phyloP scores from a whole-genome alignment of 2,797 vertebrate genomes.

The Xenopus petersii region DNA sequence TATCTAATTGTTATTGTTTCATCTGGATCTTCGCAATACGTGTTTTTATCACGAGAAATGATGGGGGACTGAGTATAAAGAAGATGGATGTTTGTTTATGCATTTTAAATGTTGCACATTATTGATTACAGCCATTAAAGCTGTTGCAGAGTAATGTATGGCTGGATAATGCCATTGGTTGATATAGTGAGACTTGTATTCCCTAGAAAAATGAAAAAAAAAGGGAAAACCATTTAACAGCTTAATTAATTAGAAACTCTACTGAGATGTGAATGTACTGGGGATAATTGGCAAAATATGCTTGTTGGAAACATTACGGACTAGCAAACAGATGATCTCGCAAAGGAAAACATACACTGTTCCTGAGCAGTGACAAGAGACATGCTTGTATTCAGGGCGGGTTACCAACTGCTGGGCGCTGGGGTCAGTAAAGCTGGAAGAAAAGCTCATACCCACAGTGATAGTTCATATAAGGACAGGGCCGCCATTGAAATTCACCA shows the following conservation, averaged over 20 bases:
- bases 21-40: background rate
- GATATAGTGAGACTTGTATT: background rate
- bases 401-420: too few species aligned
- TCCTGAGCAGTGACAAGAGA: too few species aligned
- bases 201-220: background rate
- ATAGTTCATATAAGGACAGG: too few species aligned
- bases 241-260: slow-evolving; percentile 2
- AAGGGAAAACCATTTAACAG: background rate
- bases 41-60: background rate
- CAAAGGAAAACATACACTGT: too few species aligned
- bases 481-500: too few species aligned
- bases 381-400: too few species aligned
- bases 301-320: too few species aligned
- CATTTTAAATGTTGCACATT: background rate
- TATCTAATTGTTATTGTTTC: background rate
- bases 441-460: too few species aligned
- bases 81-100: background rate
- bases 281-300: background rate
- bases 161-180: background rate
- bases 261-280: background rate
- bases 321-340: too few species aligned
- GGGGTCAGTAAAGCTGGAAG: too few species aligned
- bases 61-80: background rate
- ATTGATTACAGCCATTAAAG: background rate
- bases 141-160: background rate